These are phyloP conservation scores for Lagodon rhomboides DNA, from an alignment of 2,797 vertebrate species.

Conservation along the genomic window DNA sequence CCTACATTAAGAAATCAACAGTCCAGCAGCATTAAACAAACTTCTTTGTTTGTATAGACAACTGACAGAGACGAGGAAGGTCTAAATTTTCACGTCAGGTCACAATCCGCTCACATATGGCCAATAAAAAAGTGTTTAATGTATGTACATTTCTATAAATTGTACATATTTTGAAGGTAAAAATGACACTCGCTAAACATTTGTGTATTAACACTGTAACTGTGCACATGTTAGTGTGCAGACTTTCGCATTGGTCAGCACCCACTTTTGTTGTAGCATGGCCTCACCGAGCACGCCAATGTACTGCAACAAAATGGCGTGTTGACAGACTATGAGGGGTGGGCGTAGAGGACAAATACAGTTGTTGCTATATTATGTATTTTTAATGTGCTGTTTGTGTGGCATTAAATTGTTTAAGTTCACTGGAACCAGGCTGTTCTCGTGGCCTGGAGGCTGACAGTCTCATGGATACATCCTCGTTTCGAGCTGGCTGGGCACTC, in stretches of 20 bases:
- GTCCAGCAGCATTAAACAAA: no score
- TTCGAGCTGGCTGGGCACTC: neutral
- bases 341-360: neutral
- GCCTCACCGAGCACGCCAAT: neutral
- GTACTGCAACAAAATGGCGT: neutral
- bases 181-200: neutral
- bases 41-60: no score
- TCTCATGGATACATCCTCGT: neutral
- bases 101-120: no score
- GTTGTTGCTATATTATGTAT: conserved; percentile 2
- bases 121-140: no score
- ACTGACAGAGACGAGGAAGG: no score
- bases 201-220: neutral
- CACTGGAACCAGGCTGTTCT: neutral
- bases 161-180: neutral
- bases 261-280: neutral
- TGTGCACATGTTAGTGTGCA: neutral
- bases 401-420: neutral
- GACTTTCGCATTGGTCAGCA: neutral
- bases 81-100: no score
- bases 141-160: no score
- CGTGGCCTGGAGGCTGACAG: neutral
- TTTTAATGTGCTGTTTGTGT: conserved; percentile 7
- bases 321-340: neutral
- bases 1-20: no score